phyloP scores from a whole-genome alignment of 1,140 invertebrate species.

The Platyscapa corneri region DNA sequence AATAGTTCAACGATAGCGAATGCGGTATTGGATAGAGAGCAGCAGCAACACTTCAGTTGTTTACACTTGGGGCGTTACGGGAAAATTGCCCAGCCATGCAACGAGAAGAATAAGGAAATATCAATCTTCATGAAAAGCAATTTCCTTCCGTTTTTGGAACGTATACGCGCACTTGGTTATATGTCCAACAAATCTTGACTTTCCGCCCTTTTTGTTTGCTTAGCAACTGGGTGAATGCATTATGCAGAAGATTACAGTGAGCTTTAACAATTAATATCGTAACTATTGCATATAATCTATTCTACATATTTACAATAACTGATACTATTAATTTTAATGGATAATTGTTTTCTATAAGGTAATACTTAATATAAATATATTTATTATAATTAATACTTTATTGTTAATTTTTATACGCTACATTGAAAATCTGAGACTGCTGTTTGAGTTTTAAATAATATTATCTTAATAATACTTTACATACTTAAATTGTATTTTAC shows the following conservation, averaged over 20 bases:
- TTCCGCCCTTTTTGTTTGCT: background rate
- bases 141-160: slow-evolving; percentile 22
- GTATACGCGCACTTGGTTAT: background rate
- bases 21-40: slow-evolving; percentile 31
- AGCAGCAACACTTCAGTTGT: background rate
- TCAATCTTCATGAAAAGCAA: slow-evolving; percentile 37
- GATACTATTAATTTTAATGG: too few species aligned
- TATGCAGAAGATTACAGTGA: background rate
- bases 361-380: too few species aligned
- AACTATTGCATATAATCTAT: background rate
- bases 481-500: too few species aligned
- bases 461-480: too few species aligned
- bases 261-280: background rate
- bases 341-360: too few species aligned
- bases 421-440: too few species aligned
- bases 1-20: slow-evolving; percentile 33
- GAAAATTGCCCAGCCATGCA: slow-evolving; percentile 32
- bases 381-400: too few species aligned
- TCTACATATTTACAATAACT: too few species aligned
- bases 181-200: background rate
- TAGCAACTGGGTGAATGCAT: background rate
- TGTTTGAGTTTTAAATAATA: too few species aligned
- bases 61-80: slow-evolving; percentile 21
- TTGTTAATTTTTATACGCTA: too few species aligned
- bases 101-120: slow-evolving; percentile 48